Percentiles rank a stretch among this genome's conserved stretches.
Evolutionary conservation across 23 tunicate genomes (phyloP).

Genomic region (Halocynthia aurantium): DNA sequence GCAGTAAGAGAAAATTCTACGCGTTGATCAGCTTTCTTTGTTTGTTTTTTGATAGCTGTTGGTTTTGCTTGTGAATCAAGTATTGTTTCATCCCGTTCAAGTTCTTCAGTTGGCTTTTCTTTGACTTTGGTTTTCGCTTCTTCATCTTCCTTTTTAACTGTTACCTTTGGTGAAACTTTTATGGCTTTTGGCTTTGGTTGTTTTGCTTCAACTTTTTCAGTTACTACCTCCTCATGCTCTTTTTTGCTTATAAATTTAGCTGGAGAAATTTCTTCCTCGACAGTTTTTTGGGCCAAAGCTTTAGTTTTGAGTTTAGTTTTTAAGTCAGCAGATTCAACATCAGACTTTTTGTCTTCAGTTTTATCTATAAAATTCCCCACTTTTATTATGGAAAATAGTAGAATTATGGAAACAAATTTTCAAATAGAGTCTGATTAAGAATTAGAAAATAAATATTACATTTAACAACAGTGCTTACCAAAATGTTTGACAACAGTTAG

Average conservation of each 20-base stretch:
- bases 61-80: background rate
- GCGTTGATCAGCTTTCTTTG: background rate
- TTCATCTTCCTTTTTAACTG: background rate
- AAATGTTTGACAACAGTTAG: conserved; percentile 24
- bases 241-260: background rate
- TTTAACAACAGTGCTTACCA: background rate
- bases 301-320: too few relatives aligned
- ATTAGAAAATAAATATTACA: background rate
- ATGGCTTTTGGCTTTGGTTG: background rate
- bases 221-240: background rate
- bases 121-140: background rate
- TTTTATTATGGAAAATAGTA: too few relatives aligned
- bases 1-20: background rate
- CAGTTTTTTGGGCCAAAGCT: too few relatives aligned
- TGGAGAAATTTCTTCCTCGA: too few relatives aligned
- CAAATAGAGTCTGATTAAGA: too few relatives aligned
- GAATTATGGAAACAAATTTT: too few relatives aligned
- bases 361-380: too few relatives aligned
- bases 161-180: background rate
- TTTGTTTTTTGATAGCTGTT: background rate
- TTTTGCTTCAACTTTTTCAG: background rate
- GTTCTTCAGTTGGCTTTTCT: background rate
- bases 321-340: too few relatives aligned
- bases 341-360: too few relatives aligned
- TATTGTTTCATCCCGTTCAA: background rate